Conservation (phyloP, 1,140 invertebrate species). For the Drosophila pandora region DNA sequence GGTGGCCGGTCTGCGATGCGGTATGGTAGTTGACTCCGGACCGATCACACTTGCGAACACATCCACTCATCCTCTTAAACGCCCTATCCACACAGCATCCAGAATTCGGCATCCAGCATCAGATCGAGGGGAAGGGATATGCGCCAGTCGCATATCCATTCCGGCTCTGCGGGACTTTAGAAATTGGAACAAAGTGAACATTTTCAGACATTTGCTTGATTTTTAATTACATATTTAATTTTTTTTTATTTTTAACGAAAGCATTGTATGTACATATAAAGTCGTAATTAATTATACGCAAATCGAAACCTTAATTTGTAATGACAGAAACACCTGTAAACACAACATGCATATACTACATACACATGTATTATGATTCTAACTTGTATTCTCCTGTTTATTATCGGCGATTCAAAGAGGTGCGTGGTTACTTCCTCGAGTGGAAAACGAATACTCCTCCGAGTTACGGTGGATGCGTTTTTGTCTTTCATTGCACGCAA, state of each 20-base stretch:
- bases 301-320: constrained; percentile 31
- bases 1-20: neutral
- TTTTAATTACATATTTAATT: constrained; percentile 17
- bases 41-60: neutral
- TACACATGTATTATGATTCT: constrained; percentile 3
- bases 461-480: neutral
- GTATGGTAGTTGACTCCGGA: neutral
- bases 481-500: neutral
- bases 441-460: neutral
- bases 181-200: constrained; percentile 24
- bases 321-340: constrained; percentile 7
- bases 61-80: neutral
- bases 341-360: constrained; percentile 7
- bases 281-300: constrained; percentile 59
- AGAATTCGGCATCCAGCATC: neutral
- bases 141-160: no score
- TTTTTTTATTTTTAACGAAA: constrained; percentile 53
- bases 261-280: constrained; percentile 65
- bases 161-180: constrained; percentile 10
- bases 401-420: neutral
- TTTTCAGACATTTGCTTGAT: constrained; percentile 47
- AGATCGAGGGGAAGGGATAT: no score
- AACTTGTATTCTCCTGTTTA: neutral
- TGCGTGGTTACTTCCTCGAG: neutral
- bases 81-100: neutral